These are phyloP conservation scores for Ophion costatus DNA, from an alignment of 2,888 invertebrate genomes.

Conservation along the genomic window DNA sequence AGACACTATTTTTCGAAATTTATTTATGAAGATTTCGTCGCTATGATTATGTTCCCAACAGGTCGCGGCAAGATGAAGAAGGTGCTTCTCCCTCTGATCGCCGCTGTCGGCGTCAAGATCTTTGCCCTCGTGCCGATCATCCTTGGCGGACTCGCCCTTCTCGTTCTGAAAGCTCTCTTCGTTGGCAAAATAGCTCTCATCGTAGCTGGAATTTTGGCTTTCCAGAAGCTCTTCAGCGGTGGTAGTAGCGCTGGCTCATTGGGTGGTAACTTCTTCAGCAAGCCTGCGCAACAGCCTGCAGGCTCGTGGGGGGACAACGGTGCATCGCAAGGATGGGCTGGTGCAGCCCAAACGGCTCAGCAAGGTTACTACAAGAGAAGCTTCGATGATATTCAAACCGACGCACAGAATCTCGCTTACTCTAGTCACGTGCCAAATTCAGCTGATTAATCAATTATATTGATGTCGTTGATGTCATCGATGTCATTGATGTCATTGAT, in stretches of 20 bases:
- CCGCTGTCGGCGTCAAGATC: slow-evolving; percentile 89
- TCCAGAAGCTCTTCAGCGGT: slow-evolving; percentile 87
- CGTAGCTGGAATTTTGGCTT: slow-evolving; percentile 88
- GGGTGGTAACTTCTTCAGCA: slow-evolving; percentile 76
- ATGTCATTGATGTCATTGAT: not conserved
- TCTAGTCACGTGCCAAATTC: slow-evolving; percentile 86
- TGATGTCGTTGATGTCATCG: not conserved
- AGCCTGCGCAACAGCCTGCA: slow-evolving; percentile 71
- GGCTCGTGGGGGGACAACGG: slow-evolving; percentile 70
- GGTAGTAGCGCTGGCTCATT: slow-evolving; percentile 71
- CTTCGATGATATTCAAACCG: slow-evolving; percentile 85
- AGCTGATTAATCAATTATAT: slow-evolving; percentile 55
- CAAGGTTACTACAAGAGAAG: slow-evolving; percentile 83
- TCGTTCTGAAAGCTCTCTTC: slow-evolving; percentile 91
- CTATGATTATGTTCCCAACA: slow-evolving; percentile 76
- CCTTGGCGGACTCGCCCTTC: slow-evolving; percentile 89
- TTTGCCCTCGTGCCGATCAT: slow-evolving; percentile 89
- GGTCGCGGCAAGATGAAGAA: slow-evolving; percentile 91
- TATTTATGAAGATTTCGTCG: not conserved
- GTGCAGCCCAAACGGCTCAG: slow-evolving; percentile 74
- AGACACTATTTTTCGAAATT: not conserved
- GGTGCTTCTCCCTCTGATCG: slow-evolving; percentile 87
- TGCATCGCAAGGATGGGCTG: slow-evolving; percentile 78
- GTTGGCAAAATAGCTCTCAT: slow-evolving; percentile 92
- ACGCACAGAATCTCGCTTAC: slow-evolving; percentile 90